Conservation (phyloP, 37 sponge, comb jelly and placozoan species). For the Amphimedon queenslandica region DNA sequence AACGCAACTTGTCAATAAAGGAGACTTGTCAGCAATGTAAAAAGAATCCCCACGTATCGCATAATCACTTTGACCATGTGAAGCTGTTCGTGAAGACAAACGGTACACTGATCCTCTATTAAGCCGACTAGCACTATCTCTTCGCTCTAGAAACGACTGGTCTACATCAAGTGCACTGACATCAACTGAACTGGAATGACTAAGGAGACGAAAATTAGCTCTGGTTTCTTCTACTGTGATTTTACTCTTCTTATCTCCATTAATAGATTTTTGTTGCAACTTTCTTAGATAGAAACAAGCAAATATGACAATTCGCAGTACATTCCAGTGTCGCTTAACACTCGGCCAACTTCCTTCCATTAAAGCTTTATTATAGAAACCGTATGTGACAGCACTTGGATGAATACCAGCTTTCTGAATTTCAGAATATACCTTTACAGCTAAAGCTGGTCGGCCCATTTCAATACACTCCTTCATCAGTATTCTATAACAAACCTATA, state of each 20-base stretch:
- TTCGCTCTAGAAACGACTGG: neutral
- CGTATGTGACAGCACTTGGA: slow-evolving; percentile 88
- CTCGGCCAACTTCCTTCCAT: slow-evolving; percentile 65
- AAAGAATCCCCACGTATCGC: slow-evolving; percentile 30
- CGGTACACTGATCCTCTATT: neutral
- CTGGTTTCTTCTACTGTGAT: neutral
- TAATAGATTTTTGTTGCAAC: neutral
- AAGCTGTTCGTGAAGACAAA: neutral
- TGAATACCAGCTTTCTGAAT: slow-evolving; percentile 69
- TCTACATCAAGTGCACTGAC: slow-evolving; percentile 44
- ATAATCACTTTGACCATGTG: slow-evolving; percentile 25
- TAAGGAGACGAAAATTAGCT: neutral
- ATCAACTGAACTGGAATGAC: neutral
- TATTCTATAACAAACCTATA: slow-evolving; percentile 68
- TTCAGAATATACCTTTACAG: slow-evolving; percentile 70
- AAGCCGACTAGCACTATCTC: neutral
- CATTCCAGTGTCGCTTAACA: slow-evolving; percentile 45
- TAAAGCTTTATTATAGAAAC: slow-evolving; percentile 79
- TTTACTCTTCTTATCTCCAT: neutral
- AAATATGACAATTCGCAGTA: slow-evolving; percentile 44
- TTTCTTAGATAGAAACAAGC: slow-evolving; percentile 48
- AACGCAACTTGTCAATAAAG: slow-evolving; percentile 9
- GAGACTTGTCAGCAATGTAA: slow-evolving; percentile 37
- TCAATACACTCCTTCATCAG: slow-evolving; percentile 80
- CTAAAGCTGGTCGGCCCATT: slow-evolving; percentile 58